Evolutionary conservation across 1,140 invertebrate species (phyloP), one percentile per base, ranked within the genome.

Genomic region (Brachionus manjavacas): DNA sequence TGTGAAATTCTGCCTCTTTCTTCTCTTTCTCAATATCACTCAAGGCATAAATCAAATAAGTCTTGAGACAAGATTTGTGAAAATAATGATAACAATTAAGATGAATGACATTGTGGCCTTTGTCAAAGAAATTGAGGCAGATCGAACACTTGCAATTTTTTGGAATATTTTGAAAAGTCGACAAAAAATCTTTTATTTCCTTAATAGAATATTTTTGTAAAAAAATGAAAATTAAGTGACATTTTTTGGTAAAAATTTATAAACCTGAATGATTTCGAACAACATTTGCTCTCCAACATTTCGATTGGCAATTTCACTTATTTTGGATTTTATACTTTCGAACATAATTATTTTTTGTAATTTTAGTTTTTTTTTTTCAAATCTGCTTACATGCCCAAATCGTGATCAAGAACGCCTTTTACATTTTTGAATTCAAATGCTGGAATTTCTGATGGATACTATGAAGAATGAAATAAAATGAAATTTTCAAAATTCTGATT

Each of bases 31-130:
- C 79, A 43, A 81, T 81, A 43, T 81, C 79, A 7, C 35, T 39
- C n/a, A 60, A 12, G 11, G 52, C 11, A 64, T 64, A 81, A 1
- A 4, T 64, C 52, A 81, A 23, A 46, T 64, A 64, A 14, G 52
- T 81, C n/a, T 16, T 20, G 4, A 81, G 31, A 81, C 79, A 81
- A 14, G 52, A 81, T 23, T 28, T 64, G 28, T 81, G 79, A 64
- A 81, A 81, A 46, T 81, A 81, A 31, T 81, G 79, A 64, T 81
- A 81, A 25, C 79, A 81, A 43, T 68, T 43, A 14, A 81, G 52
- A 64, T 81, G 79, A 23, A 55, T 43, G 11, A 81, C 79, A 31
- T 81, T 60, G 52, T 31, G 6, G 12, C 39, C 20, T 14, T 60
- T 39, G 0, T 60, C 35, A 11, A 81, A 81, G 6, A 35, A 7